Base-by-base conservation (phyloP, 2,113 vertebrate genomes). In the Planiliza haematocheilus region DNA sequence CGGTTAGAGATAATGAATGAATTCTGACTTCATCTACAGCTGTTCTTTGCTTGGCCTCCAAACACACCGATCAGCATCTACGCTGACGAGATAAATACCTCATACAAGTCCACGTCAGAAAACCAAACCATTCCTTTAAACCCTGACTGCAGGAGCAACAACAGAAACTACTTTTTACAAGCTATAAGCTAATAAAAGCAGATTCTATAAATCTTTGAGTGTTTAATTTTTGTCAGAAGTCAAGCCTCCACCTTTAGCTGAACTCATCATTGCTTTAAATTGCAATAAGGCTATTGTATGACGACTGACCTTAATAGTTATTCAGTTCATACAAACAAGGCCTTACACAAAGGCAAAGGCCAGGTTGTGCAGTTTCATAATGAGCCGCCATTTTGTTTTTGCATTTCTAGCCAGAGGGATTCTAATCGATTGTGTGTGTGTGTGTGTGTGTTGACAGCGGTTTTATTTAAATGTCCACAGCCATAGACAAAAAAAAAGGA, bases 371-470 rank as follows among this genome's bases (percentile, higher is more conserved):
- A 55, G 74, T 75, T 73, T 84, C 49, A 59, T 79, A 77, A 83
- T 58, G 79, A 90, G 68, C 79, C 46, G 68, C 71, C 82, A 84
- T 88, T 88, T 89, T 86, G 82, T 87, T 89, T 88, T 83, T 65
- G 61, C 70, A 59, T 74, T 80, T 77, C 66, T 60, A 58, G 81
- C 83, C 81, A 49, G 75, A 72, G 68, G 83, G 78, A 78, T 60
- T 88, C 41, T 52, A 75, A 90, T 88, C 45, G 71, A 78, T 88
- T 65, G 66, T 34, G 20, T 63, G 30, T 36, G n/a, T 59, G 38
- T 21, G 18, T 41, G 16, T 48, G 16, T 56, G 65, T 81, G 86
- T 89, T 90, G 90, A 90, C 87, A 86, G 77, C 39, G 18, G 70
- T 83, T 77, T 79, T 85, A 89, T 87, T 89, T 73, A 87, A 90